These are phyloP conservation scores for Caenorhabditis inopinata DNA, from an alignment of 1,140 invertebrate genomes.

Conservation along the genomic window DNA sequence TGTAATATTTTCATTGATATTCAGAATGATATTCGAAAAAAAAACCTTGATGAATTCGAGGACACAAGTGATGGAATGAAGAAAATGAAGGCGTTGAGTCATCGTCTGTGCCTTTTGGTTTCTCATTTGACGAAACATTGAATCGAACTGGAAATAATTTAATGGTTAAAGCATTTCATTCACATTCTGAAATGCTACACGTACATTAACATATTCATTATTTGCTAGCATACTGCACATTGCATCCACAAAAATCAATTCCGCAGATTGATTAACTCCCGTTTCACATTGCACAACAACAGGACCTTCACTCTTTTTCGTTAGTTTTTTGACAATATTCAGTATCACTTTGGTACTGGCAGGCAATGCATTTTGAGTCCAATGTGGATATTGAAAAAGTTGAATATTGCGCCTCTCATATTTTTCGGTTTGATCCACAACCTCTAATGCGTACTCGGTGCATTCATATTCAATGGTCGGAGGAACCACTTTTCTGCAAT, in stretches of 20 bases:
- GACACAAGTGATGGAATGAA: background rate
- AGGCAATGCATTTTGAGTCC: background rate
- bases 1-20: background rate
- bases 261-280: background rate
- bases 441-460: background rate
- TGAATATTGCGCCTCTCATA: background rate
- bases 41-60: background rate
- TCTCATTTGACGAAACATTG: background rate
- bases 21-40: background rate
- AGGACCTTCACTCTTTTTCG: background rate
- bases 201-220: background rate
- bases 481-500: background rate
- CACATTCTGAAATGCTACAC: background rate
- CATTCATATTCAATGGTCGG: background rate
- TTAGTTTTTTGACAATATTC: background rate
- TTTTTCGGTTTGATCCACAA: background rate
- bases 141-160: background rate
- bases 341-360: background rate
- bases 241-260: conserved; percentile 15
- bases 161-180: background rate
- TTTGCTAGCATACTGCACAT: background rate
- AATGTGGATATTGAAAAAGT: background rate
- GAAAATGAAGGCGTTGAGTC: conserved; percentile 4
- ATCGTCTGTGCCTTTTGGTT: background rate
- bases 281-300: background rate